Conservation (phyloP, 2,113 vertebrate genomes). For the Orthonyx spaldingii region DNA sequence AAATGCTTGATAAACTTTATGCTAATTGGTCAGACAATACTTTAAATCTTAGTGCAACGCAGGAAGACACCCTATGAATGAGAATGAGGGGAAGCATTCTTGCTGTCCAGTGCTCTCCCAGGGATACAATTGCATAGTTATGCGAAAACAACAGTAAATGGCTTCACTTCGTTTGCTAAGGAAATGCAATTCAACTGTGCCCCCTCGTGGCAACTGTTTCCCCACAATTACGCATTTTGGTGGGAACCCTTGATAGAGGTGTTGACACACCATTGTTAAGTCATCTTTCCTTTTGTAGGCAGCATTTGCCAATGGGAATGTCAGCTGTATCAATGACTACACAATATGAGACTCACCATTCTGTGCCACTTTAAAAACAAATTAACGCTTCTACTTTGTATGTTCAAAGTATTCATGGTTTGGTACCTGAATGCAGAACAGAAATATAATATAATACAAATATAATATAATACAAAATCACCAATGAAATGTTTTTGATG, state of each 20-base stretch:
- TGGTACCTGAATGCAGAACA: neutral
- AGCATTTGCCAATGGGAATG: neutral
- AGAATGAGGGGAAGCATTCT: slow-evolving; percentile 48
- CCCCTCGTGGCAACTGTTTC: slow-evolving; percentile 56
- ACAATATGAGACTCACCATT: neutral
- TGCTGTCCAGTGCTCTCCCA: slow-evolving; percentile 37
- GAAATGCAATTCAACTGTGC: slow-evolving; percentile 56
- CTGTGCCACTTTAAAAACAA: neutral
- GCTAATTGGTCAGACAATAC: neutral
- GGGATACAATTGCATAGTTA: slow-evolving; percentile 26
- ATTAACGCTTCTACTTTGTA: neutral
- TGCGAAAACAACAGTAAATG: slow-evolving; percentile 31
- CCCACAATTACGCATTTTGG: neutral
- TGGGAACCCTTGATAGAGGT: neutral
- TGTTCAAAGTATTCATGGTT: neutral
- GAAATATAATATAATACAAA: neutral
- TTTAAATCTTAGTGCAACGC: neutral
- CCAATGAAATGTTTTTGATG: neutral
- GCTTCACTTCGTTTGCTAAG: neutral
- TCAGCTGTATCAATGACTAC: neutral
- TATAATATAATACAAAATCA: neutral
- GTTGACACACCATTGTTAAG: neutral
- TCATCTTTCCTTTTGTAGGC: neutral
- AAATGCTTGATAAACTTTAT: neutral
- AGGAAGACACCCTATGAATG: slow-evolving; percentile 2